Evolutionary conservation across 2,797 vertebrate species (phyloP).

Genomic region (Urocyon cinereoargenteus): DNA sequence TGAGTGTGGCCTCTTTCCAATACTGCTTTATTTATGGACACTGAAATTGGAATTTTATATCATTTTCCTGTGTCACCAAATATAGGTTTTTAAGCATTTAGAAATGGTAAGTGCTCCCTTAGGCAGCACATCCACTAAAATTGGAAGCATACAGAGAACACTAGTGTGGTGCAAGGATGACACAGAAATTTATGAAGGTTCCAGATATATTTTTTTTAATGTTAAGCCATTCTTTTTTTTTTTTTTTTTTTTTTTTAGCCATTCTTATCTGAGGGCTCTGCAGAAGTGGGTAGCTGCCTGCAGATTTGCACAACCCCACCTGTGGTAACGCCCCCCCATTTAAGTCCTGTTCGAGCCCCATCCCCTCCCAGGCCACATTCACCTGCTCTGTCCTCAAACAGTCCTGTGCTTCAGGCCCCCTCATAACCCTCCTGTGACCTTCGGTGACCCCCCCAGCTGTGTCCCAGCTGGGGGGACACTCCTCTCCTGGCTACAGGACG

Average conservation of each 20-base stretch:
- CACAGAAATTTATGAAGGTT: neutral
- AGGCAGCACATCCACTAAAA: neutral
- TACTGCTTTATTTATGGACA: neutral
- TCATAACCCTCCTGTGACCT: neutral
- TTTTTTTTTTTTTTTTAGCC: neutral
- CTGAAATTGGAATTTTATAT: slow-evolving; percentile 1
- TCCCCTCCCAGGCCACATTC: neutral
- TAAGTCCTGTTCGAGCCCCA: neutral
- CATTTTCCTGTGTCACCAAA: neutral
- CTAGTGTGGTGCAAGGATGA: neutral
- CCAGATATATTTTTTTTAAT: neutral
- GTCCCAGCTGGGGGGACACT: neutral
- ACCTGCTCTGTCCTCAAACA: neutral
- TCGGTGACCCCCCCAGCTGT: neutral
- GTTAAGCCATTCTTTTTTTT: neutral
- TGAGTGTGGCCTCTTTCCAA: neutral
- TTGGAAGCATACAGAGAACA: neutral
- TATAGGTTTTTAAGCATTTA: neutral
- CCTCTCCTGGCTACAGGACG: neutral
- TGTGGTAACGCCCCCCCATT: too few relatives aligned
- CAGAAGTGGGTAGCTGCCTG: neutral
- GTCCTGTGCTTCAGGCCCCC: neutral
- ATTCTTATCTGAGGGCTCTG: neutral
- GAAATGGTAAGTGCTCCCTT: neutral
- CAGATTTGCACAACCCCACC: neutral